phyloP scores from a whole-genome alignment of 2,888 invertebrate species.

The Atethmia centrago region DNA sequence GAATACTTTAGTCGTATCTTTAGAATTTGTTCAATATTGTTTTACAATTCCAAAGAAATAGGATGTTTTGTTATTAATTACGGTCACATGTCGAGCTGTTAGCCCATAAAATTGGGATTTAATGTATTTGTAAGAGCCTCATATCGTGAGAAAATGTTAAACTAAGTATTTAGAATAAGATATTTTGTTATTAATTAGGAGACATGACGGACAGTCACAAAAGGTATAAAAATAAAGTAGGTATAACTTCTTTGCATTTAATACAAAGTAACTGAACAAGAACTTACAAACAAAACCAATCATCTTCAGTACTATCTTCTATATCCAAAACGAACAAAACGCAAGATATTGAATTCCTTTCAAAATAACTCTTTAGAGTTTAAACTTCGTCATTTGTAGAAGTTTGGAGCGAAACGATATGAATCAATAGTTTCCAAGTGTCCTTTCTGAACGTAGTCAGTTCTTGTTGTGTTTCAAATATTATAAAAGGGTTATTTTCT shows the following conservation, averaged over 20 bases:
- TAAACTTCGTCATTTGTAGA: constrained; percentile 43
- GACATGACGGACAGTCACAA: too few relatives aligned
- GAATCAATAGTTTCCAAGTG: constrained; percentile 58
- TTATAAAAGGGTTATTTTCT: not conserved
- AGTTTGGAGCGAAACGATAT: constrained; percentile 46
- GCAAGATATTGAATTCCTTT: constrained; percentile 56
- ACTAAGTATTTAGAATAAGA: too few relatives aligned
- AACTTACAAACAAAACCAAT: constrained; percentile 52
- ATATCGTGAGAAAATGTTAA: too few relatives aligned
- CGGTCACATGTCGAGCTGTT: too few relatives aligned
- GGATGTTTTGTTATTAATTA: too few relatives aligned
- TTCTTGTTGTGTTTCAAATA: constrained; percentile 31
- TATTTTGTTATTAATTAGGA: too few relatives aligned
- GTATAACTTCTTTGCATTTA: too few relatives aligned
- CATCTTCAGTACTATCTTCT: constrained; percentile 21
- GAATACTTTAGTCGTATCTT: too few relatives aligned
- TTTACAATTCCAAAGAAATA: too few relatives aligned
- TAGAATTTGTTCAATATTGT: too few relatives aligned
- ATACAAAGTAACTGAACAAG: constrained; percentile 6
- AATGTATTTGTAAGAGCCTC: too few relatives aligned
- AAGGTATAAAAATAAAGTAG: not conserved
- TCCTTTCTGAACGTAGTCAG: constrained; percentile 7
- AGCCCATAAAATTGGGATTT: too few relatives aligned
- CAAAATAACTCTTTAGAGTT: constrained; percentile 57
- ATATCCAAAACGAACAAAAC: constrained; percentile 37